Percentiles rank a stretch among this genome's conserved stretches.
Conservation (phyloP, 1,140 invertebrate species). For the Drosophila ananassae region DNA sequence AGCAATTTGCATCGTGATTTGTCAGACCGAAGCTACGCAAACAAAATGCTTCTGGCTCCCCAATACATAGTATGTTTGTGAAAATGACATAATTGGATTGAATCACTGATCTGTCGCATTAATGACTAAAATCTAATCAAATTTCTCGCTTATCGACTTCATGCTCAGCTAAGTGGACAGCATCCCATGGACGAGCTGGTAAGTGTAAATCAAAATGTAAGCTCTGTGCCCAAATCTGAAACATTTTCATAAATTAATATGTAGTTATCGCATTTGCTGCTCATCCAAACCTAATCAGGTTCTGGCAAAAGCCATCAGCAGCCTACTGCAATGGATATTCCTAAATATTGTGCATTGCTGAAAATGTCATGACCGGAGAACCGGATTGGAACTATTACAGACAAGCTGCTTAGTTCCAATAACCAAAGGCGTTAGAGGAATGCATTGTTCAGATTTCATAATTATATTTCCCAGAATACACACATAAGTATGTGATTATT, state of each 20-base stretch:
- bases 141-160: constrained; percentile 4
- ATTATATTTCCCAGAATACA: constrained; percentile 28
- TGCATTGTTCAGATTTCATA: constrained; percentile 17
- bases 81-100: constrained; percentile 3
- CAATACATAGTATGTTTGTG: neutral
- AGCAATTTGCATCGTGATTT: constrained; percentile 1
- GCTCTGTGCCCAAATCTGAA: constrained; percentile 3
- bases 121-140: constrained; percentile 31
- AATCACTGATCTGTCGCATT: constrained; percentile 12
- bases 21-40: neutral
- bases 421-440: neutral
- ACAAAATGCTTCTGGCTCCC: neutral
- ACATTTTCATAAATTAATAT: constrained; percentile 17
- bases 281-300: constrained; percentile 13
- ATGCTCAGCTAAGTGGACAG: constrained; percentile 57
- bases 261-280: constrained; percentile 31
- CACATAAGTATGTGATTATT: constrained; percentile 27
- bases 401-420: neutral
- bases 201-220: constrained; percentile 48
- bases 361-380: neutral
- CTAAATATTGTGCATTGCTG: constrained; percentile 36
- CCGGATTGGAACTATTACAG: too few species aligned
- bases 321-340: neutral
- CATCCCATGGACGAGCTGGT: constrained; percentile 67
- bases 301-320: constrained; percentile 3